Evolutionary conservation across 2,113 vertebrate species (phyloP).

Genomic region (Campylomormyrus numenius): DNA sequence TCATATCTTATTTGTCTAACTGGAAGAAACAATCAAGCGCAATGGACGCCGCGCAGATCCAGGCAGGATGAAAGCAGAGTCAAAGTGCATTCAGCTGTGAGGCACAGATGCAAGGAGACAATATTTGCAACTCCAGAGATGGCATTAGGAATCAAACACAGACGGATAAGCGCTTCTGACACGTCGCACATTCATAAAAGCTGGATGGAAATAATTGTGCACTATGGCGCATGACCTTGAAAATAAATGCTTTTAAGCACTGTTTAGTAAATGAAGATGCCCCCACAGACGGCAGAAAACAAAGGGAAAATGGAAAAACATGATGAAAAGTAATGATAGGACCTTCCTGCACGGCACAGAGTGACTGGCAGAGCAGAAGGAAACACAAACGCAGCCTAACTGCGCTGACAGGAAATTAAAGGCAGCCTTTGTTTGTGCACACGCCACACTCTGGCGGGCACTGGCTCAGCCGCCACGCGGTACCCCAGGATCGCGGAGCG

Average conservation of each 20-base stretch:
- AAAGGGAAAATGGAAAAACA: conserved; percentile 17
- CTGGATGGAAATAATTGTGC: background rate
- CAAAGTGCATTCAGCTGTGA: conserved; percentile 12
- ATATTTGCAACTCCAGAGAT: conserved; percentile 5
- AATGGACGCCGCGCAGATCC: conserved; percentile 4
- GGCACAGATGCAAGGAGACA: background rate
- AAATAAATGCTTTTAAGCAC: background rate
- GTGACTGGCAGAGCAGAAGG: conserved; percentile 13
- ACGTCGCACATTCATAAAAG: background rate
- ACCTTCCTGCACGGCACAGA: conserved; percentile 19
- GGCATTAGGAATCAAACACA: background rate
- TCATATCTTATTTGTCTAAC: conserved; percentile 13
- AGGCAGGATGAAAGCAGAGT: background rate
- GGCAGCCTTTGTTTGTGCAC: conserved; percentile 19
- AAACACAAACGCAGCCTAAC: conserved; percentile 19
- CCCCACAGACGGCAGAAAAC: conserved; percentile 18
- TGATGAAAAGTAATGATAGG: conserved; percentile 28
- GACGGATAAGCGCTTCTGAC: background rate
- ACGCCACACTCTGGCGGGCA: conserved; percentile 6
- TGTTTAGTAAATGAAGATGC: conserved; percentile 6
- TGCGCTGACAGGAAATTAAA: conserved; percentile 36
- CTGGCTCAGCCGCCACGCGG: background rate
- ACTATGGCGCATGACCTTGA: background rate
- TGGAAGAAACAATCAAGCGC: conserved; percentile 9
- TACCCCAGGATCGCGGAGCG: background rate